Conservation (phyloP, 2,888 invertebrate species). For the Ischnus inquisitorius region DNA sequence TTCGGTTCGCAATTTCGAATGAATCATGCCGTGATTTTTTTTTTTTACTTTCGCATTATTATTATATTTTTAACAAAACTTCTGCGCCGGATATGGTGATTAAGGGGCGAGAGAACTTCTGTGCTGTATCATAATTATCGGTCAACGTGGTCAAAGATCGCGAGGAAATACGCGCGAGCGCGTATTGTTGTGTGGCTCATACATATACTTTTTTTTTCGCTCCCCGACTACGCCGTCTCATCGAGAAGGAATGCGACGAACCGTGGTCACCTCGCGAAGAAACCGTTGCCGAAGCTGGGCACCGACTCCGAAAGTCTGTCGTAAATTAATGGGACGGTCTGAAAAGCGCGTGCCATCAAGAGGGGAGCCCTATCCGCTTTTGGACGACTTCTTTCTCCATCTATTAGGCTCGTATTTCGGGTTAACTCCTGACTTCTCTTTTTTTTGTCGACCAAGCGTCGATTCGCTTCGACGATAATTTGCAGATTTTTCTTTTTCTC, state of each 20-base stretch:
- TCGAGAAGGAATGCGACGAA: conserved; percentile 55
- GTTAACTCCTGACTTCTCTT: neutral
- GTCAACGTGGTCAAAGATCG: conserved; percentile 40
- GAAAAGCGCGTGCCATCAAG: conserved; percentile 42
- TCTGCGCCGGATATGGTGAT: conserved; percentile 25
- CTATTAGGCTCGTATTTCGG: neutral
- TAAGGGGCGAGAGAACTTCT: conserved; percentile 24
- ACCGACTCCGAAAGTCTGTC: conserved; percentile 38
- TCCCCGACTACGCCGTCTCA: conserved; percentile 24
- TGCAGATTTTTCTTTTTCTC: neutral
- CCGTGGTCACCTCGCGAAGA: conserved; percentile 37
- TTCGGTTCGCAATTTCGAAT: conserved; percentile 22
- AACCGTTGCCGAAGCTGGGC: conserved; percentile 23
- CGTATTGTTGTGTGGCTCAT: neutral
- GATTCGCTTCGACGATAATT: conserved; percentile 1
- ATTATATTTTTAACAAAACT: neutral
- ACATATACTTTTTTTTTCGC: conserved; percentile 21
- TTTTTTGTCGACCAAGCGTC: neutral
- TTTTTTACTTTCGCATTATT: neutral
- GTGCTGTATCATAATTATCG: conserved; percentile 36
- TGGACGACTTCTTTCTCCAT: conserved; percentile 26
- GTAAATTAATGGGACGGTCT: conserved; percentile 48
- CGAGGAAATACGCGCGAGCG: conserved; percentile 20
- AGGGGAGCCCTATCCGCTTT: conserved; percentile 6
- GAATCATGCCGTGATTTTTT: conserved; percentile 35